These are phyloP conservation scores for Psittacula derbiana DNA, from an alignment of 2,797 vertebrate genomes.

Conservation along the genomic window DNA sequence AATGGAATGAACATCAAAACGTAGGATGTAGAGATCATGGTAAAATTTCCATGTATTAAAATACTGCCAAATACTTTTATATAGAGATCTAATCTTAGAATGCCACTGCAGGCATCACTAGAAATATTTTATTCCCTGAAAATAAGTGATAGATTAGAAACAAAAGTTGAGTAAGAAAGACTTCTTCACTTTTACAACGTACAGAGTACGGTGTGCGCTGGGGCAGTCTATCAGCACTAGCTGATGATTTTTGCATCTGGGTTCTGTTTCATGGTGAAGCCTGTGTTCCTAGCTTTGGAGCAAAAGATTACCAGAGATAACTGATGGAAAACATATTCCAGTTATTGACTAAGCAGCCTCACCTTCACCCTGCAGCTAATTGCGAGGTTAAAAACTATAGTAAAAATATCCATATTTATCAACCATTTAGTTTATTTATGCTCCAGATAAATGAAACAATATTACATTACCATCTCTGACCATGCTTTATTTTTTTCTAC, in stretches of 20 bases:
- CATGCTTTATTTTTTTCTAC: background rate
- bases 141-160: background rate
- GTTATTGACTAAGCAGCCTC: slow-evolving; percentile 1
- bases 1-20: background rate
- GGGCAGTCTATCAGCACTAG: background rate
- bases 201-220: background rate
- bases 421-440: slow-evolving; percentile 7
- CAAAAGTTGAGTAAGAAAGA: background rate
- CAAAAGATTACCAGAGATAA: slow-evolving; percentile 18
- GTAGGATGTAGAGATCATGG: background rate
- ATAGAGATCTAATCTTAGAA: background rate
- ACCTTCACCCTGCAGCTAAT: background rate
- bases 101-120: background rate
- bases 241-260: background rate
- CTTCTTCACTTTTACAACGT: accelerated
- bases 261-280: background rate
- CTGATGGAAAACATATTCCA: background rate
- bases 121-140: background rate
- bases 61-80: background rate
- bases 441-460: background rate
- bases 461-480: background rate
- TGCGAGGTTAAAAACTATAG: background rate
- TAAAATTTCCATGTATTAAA: background rate
- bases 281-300: background rate
- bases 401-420: background rate